Evolutionary conservation across 2,888 invertebrate genomes (phyloP), one percentile per base, ranked within the genome.

Genomic region (Panorpa germanica): DNA sequence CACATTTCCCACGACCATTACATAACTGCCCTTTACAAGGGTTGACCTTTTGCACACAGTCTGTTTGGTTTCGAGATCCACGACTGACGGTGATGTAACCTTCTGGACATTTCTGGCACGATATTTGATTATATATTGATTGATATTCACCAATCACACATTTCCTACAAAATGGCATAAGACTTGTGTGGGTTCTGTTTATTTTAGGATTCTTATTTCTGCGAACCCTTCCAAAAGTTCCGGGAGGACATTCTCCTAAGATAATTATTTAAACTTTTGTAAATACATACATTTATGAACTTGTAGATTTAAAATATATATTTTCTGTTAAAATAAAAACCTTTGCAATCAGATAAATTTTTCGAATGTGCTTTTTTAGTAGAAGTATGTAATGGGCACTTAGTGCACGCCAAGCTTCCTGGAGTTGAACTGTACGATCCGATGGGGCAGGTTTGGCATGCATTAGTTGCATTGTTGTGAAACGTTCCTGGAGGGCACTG

Each of bases 401-500:
- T 45, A 9, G 49, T 44, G 41, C 74, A 75, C 2, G 52, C 43
- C 2, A 49, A 46, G 34, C 65, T 61, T 3, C 66, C 71, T 18
- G 55, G 50, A 20, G 49, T 40, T 16, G 62, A 57, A 39, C 68
- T 71, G 42, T 64, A 74, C n/a, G 55, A 57, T 3, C 71, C 71
- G 29, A 60, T 47, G 7, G 53, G 50, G 43, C 74, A 74, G 17
- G 62, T 53, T 35, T 63, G 59, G 39, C 73, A 74, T n/a, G 46
- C 47, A 37, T 58, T 54, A 4, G 45, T 49, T 2, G 58, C 53
- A 3, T 50, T 48, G 44, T 70, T 63, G 44, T 65, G 67, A 45
- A 64, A 70, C 1, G 70, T 68, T 9, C 74, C 74, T 36, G 57
- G 49, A 3, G 72, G 68, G 43, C 74, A 74, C 44, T 63, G 61